Evolutionary conservation across 2,113 vertebrate species (phyloP).

Genomic region (Tricholaema leucomelas): DNA sequence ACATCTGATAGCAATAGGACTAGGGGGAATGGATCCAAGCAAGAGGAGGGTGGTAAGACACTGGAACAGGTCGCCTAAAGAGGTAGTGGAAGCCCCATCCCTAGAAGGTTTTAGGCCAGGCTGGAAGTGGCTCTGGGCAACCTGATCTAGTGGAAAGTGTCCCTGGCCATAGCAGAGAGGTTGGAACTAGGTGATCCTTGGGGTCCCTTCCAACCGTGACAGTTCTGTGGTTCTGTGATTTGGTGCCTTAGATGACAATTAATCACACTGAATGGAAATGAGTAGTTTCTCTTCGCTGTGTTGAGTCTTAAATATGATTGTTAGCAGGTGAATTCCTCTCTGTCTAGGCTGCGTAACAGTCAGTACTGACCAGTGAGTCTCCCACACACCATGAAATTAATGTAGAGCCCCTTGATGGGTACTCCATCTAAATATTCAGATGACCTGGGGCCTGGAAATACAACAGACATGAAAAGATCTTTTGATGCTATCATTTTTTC

Average conservation of each 20-base stretch:
- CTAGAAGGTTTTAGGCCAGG: no score
- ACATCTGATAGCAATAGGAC: not conserved
- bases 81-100: no score
- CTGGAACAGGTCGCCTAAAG: no score
- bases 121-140: no score
- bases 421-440: not conserved
- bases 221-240: not conserved
- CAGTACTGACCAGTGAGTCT: not conserved
- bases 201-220: no score
- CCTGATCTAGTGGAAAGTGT: no score
- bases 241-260: not conserved
- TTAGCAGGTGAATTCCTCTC: no score
- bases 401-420: not conserved
- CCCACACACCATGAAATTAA: not conserved
- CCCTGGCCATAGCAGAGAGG: no score
- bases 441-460: not conserved
- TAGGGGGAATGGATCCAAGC: no score
- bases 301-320: not conserved
- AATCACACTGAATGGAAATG: not conserved
- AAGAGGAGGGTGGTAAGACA: no score
- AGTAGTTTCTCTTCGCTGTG: not conserved
- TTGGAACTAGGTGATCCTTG: no score
- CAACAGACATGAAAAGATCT: not conserved
- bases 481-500: not conserved
- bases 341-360: no score